Percentiles rank a stretch among this genome's conserved stretches.
These are phyloP conservation scores for Hermaeophaga mercurialis DNA, from an alignment of 2,888 invertebrate genomes.

Conservation along the genomic window DNA sequence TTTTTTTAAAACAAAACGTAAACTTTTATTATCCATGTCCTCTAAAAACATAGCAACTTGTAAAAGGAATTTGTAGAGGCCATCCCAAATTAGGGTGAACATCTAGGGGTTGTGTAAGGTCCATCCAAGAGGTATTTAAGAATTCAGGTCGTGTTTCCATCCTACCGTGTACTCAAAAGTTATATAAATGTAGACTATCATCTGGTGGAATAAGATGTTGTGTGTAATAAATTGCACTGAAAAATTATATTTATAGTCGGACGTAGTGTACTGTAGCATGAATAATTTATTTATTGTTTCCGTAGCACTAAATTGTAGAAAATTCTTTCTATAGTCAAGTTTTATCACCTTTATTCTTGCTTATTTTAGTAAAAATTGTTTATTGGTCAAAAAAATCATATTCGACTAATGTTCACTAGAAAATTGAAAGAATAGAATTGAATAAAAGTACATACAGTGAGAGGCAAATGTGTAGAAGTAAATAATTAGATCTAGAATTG, in stretches of 20 bases:
- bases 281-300: slow-evolving; percentile 16
- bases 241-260: slow-evolving; percentile 20
- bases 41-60: too few species aligned
- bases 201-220: slow-evolving; percentile 15
- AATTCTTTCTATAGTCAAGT: too few species aligned
- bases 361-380: too few species aligned
- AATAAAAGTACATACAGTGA: too few species aligned
- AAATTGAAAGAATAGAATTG: too few species aligned
- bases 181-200: slow-evolving; percentile 22
- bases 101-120: slow-evolving; percentile 8
- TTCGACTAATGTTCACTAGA: too few species aligned
- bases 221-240: slow-evolving; percentile 18
- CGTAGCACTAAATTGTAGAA: slow-evolving; percentile 7
- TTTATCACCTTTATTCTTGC: too few species aligned
- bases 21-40: too few species aligned
- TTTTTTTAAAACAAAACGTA: too few species aligned
- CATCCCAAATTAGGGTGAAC: slow-evolving; percentile 5
- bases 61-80: background rate
- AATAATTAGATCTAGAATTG: too few species aligned
- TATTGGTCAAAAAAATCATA: too few species aligned
- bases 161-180: slow-evolving; percentile 17
- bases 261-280: background rate
- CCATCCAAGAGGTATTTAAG: slow-evolving; percentile 1
- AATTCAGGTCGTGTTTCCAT: slow-evolving; percentile 3
- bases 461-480: too few species aligned